Evolutionary conservation across 92 coral and sea anemone genomes (phyloP).

Genomic region (Phymanthus crucifer): DNA sequence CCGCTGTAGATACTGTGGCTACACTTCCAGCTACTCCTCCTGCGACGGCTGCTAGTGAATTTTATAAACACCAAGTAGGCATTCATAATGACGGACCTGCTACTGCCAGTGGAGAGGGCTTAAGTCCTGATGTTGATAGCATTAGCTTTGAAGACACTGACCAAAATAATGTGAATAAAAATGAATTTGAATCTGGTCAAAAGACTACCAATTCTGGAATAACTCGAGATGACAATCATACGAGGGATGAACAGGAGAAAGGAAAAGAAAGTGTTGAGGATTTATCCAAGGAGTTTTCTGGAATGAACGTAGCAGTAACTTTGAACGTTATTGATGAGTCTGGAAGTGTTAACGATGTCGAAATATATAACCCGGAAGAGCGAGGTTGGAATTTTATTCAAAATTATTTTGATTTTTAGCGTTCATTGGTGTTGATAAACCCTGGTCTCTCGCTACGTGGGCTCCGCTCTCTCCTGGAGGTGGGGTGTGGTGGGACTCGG

Average conservation of each 20-base stretch:
- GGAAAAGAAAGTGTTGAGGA: neutral
- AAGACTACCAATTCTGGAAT: neutral
- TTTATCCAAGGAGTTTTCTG: constrained; percentile 13
- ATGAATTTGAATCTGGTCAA: constrained; percentile 15
- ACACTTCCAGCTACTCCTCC: constrained; percentile 36
- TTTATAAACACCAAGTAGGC: neutral
- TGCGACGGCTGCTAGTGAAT: constrained; percentile 41
- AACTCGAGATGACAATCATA: neutral
- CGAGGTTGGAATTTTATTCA: constrained; percentile 46
- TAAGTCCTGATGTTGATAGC: constrained; percentile 15
- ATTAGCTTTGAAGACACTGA: neutral
- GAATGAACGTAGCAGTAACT: constrained; percentile 21
- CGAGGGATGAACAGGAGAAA: neutral
- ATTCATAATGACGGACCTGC: neutral
- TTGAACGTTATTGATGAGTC: constrained; percentile 57
- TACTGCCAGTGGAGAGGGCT: neutral
- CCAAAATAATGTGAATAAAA: neutral
- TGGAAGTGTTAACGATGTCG: constrained; percentile 57
- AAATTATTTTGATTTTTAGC: too few relatives aligned
- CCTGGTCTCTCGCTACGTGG: too few relatives aligned
- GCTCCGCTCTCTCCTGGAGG: too few relatives aligned
- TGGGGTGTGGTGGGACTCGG: too few relatives aligned
- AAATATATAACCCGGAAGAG: constrained; percentile 51
- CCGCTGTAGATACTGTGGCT: constrained; percentile 20
- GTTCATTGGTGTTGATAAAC: too few relatives aligned